Conservation (phyloP, 2,888 invertebrate genomes). For the Athripsodes cinereus region DNA sequence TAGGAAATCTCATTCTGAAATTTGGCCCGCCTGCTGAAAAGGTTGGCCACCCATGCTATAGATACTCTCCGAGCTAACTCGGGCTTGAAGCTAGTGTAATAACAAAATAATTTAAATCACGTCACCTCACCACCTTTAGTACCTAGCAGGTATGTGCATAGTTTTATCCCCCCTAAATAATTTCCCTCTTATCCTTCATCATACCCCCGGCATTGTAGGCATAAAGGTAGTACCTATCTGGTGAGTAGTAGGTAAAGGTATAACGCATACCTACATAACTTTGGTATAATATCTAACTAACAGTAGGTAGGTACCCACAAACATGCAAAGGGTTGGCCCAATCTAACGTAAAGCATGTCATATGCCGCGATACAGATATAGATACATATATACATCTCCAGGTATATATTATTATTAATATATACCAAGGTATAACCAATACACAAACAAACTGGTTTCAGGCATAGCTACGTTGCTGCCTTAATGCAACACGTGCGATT, state of each 20-base stretch:
- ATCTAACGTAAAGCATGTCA: constrained; percentile 27
- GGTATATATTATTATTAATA: background rate
- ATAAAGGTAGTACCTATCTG: background rate
- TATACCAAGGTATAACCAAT: background rate
- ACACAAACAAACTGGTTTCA: constrained; percentile 23
- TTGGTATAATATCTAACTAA: too few species aligned
- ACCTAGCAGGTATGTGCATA: background rate
- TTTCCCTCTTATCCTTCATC: too few species aligned
- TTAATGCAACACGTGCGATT: too few species aligned
- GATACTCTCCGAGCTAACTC: too few species aligned
- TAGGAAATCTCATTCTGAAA: too few species aligned
- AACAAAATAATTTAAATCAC: too few species aligned
- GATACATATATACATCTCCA: constrained; percentile 7
- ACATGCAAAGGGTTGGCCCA: constrained; percentile 26
- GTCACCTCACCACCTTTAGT: background rate
- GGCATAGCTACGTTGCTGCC: constrained; percentile 14
- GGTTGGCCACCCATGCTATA: too few species aligned
- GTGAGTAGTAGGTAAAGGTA: constrained; percentile 12
- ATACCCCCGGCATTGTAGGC: background rate
- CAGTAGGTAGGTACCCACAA: constrained; percentile 16
- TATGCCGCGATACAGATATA: constrained; percentile 23
- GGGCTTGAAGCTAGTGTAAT: too few species aligned
- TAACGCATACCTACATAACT: too few species aligned
- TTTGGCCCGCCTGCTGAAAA: too few species aligned
- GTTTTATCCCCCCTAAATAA: too few species aligned